Base-by-base conservation (phyloP, 2,888 invertebrate species). In the Sarcophaga subvicina region DNA sequence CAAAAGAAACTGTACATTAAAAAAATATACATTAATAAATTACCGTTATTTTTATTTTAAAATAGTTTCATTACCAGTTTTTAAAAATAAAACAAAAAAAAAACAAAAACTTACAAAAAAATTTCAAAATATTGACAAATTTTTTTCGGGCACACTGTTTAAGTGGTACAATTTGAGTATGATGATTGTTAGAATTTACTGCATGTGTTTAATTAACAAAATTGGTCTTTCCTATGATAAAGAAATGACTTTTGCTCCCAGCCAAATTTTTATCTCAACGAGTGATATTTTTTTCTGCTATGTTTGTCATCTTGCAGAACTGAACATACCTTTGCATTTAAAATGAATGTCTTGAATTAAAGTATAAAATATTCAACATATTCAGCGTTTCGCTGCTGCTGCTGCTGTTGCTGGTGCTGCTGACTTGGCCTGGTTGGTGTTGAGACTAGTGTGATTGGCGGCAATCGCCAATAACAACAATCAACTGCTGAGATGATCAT, bases 381-480 rank as follows among this genome's bases (percentile, higher is more conserved):
- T 85, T 54, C 75, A 80, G 66, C 47, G 80, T 70, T 27, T 73
- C 14, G 4, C 62, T 25, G 62, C 70, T 80, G 71, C 49, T 72
- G 49, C 49, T 49, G 14, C 14, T 76, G 71, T 22, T 67, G 54
- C 54, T 54, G 17, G 0, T 54, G 54, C 54, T 17, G 12, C 5
- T 17, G 54, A 14, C 17, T 12, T 17, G 14, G 12, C 14, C 54
- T 17, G 12, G 54, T 67, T 71, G 76, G 84, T 80, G 84, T 85
- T 80, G 76, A 67, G 84, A 79, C 80, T 80, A 72, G 84, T 85
- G 84, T 85, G 80, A 85, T 85, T 85, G 84, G 84, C 84, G 84
- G 84, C 84, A 80, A 80, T 85, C 80, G 80, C 84, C 84, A 85
- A 85, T 85, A 80, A 80, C 84, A 85, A 76, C 84, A 80, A 85